These are phyloP conservation scores for Drosophila fulvimacula DNA, from an alignment of 2,888 invertebrate species.

Conservation along the genomic window DNA sequence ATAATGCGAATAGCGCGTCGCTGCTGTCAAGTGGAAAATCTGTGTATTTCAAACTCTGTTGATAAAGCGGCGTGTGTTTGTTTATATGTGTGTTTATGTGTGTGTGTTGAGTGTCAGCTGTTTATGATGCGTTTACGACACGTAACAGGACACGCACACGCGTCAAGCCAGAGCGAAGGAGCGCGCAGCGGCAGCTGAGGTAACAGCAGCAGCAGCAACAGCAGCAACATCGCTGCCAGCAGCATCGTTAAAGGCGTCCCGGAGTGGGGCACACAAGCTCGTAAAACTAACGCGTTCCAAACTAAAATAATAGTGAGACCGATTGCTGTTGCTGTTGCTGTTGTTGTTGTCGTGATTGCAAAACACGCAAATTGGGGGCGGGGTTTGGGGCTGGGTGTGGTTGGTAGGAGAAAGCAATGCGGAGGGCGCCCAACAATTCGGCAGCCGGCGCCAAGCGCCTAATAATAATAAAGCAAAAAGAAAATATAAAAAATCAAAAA, in stretches of 20 bases:
- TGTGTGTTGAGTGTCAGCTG: conserved; percentile 47
- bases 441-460: conserved; percentile 33
- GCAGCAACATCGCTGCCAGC: conserved; percentile 12
- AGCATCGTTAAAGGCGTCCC: conserved; percentile 58
- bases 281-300: conserved; percentile 58
- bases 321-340: conserved; percentile 33
- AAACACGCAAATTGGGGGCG: conserved; percentile 43
- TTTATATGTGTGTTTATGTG: conserved; percentile 9
- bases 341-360: conserved; percentile 50
- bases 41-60: conserved; percentile 27
- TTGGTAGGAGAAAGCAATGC: neutral
- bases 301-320: conserved; percentile 45
- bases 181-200: conserved; percentile 1
- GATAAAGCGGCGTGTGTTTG: conserved; percentile 36
- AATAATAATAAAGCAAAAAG: conserved; percentile 38
- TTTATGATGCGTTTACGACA: conserved; percentile 76
- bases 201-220: conserved; percentile 8
- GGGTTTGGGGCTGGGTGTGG: neutral
- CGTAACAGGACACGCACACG: conserved; percentile 62
- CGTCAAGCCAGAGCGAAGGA: conserved; percentile 1
- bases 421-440: conserved; percentile 25
- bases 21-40: conserved; percentile 27
- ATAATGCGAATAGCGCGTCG: neutral
- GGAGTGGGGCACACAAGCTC: conserved; percentile 39
- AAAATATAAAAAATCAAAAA: conserved; percentile 7